Conservation (phyloP, 2,888 invertebrate species). For the Paralinhomoeus sp. region DNA sequence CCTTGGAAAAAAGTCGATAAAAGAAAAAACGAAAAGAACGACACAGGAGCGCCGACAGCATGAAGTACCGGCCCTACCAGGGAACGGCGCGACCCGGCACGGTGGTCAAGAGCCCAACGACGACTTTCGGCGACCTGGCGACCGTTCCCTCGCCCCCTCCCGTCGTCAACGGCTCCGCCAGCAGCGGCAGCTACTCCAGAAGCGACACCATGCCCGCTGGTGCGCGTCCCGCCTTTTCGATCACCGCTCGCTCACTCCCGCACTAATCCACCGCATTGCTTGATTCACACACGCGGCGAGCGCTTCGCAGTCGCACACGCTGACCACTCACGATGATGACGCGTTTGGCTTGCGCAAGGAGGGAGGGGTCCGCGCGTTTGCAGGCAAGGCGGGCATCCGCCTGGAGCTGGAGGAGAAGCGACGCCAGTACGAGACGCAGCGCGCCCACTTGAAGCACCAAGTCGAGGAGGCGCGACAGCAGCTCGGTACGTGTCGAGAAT, state of each 20-base stretch:
- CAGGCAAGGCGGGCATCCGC: slow-evolving; percentile 10
- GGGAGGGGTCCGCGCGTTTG: too few relatives aligned
- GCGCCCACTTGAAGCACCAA: background rate
- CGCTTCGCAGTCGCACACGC: too few relatives aligned
- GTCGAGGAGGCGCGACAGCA: background rate
- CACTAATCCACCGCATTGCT: too few relatives aligned
- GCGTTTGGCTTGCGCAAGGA: too few relatives aligned
- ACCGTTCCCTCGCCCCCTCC: background rate
- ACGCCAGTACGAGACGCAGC: slow-evolving; percentile 8
- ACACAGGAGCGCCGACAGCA: slow-evolving; percentile 3
- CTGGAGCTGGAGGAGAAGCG: slow-evolving; percentile 20
- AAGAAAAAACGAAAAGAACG: background rate
- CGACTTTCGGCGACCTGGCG: slow-evolving; percentile 1
- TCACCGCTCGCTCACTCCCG: too few relatives aligned
- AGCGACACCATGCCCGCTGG: background rate
- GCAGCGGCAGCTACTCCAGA: background rate
- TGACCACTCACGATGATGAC: too few relatives aligned
- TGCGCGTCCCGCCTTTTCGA: too few relatives aligned
- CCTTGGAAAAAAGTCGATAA: background rate
- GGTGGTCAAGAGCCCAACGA: background rate
- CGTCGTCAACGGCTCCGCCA: background rate
- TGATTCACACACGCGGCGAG: too few relatives aligned
- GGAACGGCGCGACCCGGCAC: background rate
- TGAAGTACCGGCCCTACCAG: slow-evolving; percentile 1
- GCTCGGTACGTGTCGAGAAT: too few relatives aligned